Conservation (phyloP, 2,888 invertebrate genomes). For the Drosophila pseudotalamancana region DNA sequence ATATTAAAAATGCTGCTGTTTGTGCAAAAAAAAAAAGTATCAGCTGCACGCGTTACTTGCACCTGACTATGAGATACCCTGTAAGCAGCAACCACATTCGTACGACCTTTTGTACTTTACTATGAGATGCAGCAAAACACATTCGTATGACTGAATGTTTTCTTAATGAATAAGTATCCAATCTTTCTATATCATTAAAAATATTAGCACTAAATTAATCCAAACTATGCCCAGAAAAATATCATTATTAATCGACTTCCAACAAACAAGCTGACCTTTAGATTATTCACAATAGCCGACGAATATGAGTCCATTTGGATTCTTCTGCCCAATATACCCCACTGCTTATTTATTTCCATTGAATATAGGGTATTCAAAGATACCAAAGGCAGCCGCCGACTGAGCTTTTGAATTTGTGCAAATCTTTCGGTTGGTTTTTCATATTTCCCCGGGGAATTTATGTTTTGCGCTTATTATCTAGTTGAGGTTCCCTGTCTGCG, state of each 20-base stretch:
- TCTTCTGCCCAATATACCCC: background rate
- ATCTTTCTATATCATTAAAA: too few relatives aligned
- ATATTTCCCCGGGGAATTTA: slow-evolving; percentile 58
- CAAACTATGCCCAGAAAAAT: too few relatives aligned
- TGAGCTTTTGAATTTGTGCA: slow-evolving; percentile 66
- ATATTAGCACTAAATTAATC: too few relatives aligned
- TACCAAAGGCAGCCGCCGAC: slow-evolving; percentile 21
- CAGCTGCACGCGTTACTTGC: background rate
- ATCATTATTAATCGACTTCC: too few relatives aligned
- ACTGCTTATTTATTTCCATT: background rate
- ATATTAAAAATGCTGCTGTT: slow-evolving; percentile 77
- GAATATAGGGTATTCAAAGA: background rate
- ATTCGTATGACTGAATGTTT: too few relatives aligned
- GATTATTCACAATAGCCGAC: too few relatives aligned
- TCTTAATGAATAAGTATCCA: too few relatives aligned
- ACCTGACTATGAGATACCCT: background rate
- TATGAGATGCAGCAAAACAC: too few relatives aligned
- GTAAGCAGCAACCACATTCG: too few relatives aligned
- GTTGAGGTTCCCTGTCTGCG: slow-evolving; percentile 26
- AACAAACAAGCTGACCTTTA: too few relatives aligned
- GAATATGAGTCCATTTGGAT: background rate
- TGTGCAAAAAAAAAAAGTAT: slow-evolving; percentile 62
- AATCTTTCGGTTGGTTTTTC: slow-evolving; percentile 51
- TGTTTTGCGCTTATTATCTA: slow-evolving; percentile 63
- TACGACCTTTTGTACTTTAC: too few relatives aligned